Percentiles rank a stretch among this genome's conserved stretches.
These are phyloP conservation scores for Cyrtonyx montezumae DNA, from an alignment of 2,113 vertebrate species.

Conservation along the genomic window DNA sequence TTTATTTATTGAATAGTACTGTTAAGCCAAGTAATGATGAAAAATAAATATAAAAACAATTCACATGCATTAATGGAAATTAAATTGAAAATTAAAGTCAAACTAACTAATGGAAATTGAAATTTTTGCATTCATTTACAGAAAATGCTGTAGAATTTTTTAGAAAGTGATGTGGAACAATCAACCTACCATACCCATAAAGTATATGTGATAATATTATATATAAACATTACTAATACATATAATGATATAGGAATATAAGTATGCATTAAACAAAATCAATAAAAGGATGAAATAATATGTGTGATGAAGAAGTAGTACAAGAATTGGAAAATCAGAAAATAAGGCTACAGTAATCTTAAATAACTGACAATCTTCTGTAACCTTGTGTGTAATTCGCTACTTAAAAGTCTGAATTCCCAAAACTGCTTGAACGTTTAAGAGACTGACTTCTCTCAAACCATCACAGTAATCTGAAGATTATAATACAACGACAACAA, in stretches of 20 bases:
- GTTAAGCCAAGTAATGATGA: neutral
- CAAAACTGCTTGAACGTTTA: neutral
- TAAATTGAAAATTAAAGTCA: neutral
- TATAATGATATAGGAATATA: neutral
- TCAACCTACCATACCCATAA: neutral
- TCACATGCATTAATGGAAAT: neutral
- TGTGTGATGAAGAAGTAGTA: neutral
- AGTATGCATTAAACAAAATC: neutral
- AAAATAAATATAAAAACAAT: neutral
- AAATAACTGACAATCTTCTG: neutral
- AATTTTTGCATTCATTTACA: conserved; percentile 9
- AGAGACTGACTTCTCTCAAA: neutral
- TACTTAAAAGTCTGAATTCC: neutral
- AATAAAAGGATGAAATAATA: neutral
- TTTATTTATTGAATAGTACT: neutral
- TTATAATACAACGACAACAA: neutral
- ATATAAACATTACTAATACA: neutral
- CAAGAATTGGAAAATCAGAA: neutral
- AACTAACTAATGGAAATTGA: neutral
- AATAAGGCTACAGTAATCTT: neutral
- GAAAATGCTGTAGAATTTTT: neutral
- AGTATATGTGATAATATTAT: neutral
- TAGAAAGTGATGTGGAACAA: neutral
- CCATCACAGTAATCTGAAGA: neutral
- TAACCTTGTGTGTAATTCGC: neutral